phyloP scores from a whole-genome alignment of 2,888 invertebrate genomes.

The Cheilosia vernalis region DNA sequence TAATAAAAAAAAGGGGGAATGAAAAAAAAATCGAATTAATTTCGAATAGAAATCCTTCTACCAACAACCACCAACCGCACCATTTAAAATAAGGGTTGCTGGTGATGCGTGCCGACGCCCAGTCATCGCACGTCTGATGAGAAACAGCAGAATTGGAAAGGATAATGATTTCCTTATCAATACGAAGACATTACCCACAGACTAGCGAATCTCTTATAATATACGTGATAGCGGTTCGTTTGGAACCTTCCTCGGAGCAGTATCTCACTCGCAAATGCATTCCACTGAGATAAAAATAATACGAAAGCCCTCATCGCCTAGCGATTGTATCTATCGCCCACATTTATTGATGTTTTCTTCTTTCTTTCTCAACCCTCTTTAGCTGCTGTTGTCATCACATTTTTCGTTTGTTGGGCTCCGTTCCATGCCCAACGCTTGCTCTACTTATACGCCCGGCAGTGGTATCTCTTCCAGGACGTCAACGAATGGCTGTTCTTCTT shows the following conservation, averaged over 20 bases:
- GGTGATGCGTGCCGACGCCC: background rate
- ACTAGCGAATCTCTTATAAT: too few species aligned
- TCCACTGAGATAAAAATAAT: constrained; percentile 10
- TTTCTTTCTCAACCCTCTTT: constrained; percentile 70
- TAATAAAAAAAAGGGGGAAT: constrained; percentile 1
- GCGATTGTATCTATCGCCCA: constrained; percentile 6
- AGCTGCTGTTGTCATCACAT: constrained; percentile 97
- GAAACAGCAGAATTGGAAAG: background rate
- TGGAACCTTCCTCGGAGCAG: constrained; percentile 4
- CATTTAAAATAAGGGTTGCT: constrained; percentile 10
- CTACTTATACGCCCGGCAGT: constrained; percentile 89
- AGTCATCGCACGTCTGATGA: background rate
- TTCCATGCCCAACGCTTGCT: constrained; percentile 96
- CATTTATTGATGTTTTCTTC: constrained; percentile 2
- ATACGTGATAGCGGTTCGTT: background rate
- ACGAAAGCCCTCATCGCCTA: background rate
- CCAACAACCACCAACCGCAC: constrained; percentile 1
- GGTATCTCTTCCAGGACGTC: constrained; percentile 86
- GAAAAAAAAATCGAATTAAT: constrained; percentile 14
- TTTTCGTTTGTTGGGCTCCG: constrained; percentile 98
- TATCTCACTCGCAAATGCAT: constrained; percentile 56
- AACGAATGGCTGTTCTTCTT: constrained; percentile 92
- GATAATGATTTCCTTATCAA: constrained; percentile 48
- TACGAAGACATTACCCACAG: constrained; percentile 15
- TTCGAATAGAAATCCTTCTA: constrained; percentile 24